Percentiles rank a stretch among this genome's conserved stretches.
These are phyloP conservation scores for Stenchaetothrips biformis DNA, from an alignment of 2,888 invertebrate genomes.

Conservation along the genomic window DNA sequence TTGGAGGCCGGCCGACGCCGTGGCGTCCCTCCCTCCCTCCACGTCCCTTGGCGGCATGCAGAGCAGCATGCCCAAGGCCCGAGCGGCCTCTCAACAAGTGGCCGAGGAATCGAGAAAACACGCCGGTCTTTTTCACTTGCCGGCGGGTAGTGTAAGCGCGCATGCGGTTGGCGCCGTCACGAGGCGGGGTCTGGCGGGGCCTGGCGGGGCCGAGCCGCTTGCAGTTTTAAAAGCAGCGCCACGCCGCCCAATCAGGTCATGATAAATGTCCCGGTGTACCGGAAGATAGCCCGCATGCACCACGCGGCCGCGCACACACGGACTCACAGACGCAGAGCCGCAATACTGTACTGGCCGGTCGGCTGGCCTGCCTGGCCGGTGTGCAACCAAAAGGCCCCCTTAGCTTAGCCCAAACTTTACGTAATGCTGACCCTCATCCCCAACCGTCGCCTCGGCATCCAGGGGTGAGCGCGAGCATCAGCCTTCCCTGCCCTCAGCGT, in stretches of 20 bases:
- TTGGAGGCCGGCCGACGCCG: background rate
- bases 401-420: slow-evolving; percentile 5
- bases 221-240: background rate
- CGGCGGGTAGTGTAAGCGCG: no score
- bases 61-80: background rate
- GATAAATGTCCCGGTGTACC: slow-evolving; percentile 20
- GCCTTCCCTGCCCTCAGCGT: no score
- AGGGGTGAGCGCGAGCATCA: no score
- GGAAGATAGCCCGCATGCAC: slow-evolving; percentile 3
- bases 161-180: no score
- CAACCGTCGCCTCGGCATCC: no score
- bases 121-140: no score
- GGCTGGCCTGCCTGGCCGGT: background rate
- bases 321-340: background rate
- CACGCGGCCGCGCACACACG: background rate
- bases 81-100: background rate
- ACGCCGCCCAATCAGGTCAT: background rate
- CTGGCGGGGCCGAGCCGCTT: no score
- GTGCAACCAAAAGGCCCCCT: slow-evolving; percentile 4
- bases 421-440: background rate
- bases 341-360: background rate
- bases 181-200: no score
- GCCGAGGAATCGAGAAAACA: background rate
- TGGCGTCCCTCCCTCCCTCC: background rate
- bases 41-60: background rate